Percentiles rank a stretch among this genome's conserved stretches.
These are phyloP conservation scores for Drosophila helvetica DNA, from an alignment of 2,888 invertebrate species.

Conservation along the genomic window DNA sequence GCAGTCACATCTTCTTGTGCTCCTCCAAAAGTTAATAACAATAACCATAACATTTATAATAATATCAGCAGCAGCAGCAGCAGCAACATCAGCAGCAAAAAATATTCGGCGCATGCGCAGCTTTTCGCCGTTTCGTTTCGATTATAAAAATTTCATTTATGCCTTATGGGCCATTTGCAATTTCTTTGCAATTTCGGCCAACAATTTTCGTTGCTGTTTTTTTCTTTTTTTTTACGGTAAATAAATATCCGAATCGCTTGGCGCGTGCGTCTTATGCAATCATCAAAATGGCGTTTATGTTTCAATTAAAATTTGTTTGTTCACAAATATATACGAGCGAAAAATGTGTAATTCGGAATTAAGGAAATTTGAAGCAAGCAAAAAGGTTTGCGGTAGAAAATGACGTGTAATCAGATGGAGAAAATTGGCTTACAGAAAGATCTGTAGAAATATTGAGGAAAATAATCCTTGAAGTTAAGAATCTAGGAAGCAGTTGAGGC, in stretches of 20 bases:
- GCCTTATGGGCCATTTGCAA: slow-evolving; percentile 76
- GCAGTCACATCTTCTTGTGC: slow-evolving; percentile 51
- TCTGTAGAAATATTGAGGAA: too few species aligned
- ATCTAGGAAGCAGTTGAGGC: too few species aligned
- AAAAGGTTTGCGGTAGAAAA: too few species aligned
- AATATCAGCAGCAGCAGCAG: slow-evolving; percentile 19
- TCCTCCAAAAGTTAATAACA: slow-evolving; percentile 64
- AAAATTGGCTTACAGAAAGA: too few species aligned
- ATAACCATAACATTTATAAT: slow-evolving; percentile 59
- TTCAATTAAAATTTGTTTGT: slow-evolving; percentile 63
- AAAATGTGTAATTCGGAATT: background rate
- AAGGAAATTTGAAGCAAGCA: too few species aligned
- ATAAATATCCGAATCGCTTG: slow-evolving; percentile 47
- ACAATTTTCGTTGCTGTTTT: slow-evolving; percentile 7
- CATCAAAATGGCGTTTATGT: slow-evolving; percentile 75
- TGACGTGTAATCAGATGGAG: too few species aligned
- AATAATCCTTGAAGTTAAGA: too few species aligned
- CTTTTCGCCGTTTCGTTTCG: slow-evolving; percentile 61
- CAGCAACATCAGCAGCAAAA: slow-evolving; percentile 8
- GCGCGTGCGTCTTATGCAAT: slow-evolving; percentile 72
- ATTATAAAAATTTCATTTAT: slow-evolving; percentile 79
- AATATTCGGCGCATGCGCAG: slow-evolving; percentile 58
- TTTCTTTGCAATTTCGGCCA: slow-evolving; percentile 70
- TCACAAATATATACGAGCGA: background rate
- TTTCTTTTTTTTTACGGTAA: slow-evolving; percentile 41